These are phyloP conservation scores for Idris sp. DNA, from an alignment of 1,140 invertebrate species.

Conservation along the genomic window DNA sequence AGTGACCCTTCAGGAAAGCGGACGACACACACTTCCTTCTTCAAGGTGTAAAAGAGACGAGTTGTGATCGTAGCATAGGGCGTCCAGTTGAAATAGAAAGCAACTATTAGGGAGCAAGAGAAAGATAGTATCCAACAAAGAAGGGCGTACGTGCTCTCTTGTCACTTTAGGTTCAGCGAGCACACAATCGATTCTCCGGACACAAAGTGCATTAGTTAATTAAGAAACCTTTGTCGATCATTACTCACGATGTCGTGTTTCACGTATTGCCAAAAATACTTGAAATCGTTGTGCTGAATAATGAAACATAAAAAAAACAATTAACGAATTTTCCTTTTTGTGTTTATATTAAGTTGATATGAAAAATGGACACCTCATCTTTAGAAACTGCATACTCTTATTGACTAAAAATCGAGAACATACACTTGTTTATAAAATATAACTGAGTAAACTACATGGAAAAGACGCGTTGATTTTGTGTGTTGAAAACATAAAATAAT, in stretches of 20 bases:
- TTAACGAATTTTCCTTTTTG: too few relatives aligned
- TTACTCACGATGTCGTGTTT: conserved; percentile 49
- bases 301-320: too few relatives aligned
- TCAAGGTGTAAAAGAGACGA: conserved; percentile 64
- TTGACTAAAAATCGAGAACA: too few relatives aligned
- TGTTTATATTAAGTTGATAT: too few relatives aligned
- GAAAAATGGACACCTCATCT: too few relatives aligned
- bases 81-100: conserved; percentile 29
- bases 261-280: conserved; percentile 35
- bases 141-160: conserved; percentile 50
- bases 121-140: conserved; percentile 27
- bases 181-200: conserved; percentile 45
- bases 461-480: too few relatives aligned
- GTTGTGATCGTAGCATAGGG: conserved; percentile 64
- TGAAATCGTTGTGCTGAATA: conserved; percentile 45
- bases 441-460: too few relatives aligned
- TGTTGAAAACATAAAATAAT: too few relatives aligned
- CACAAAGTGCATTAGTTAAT: conserved; percentile 70
- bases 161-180: conserved; percentile 49
- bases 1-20: conserved; percentile 73
- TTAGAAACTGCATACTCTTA: too few relatives aligned
- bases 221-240: conserved; percentile 66
- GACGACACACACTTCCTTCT: conserved; percentile 64
- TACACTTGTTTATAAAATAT: too few relatives aligned
- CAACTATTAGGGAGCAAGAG: conserved; percentile 34